Conservation (phyloP, 2,113 vertebrate genomes). For the Onychorhynchus coronatus region DNA sequence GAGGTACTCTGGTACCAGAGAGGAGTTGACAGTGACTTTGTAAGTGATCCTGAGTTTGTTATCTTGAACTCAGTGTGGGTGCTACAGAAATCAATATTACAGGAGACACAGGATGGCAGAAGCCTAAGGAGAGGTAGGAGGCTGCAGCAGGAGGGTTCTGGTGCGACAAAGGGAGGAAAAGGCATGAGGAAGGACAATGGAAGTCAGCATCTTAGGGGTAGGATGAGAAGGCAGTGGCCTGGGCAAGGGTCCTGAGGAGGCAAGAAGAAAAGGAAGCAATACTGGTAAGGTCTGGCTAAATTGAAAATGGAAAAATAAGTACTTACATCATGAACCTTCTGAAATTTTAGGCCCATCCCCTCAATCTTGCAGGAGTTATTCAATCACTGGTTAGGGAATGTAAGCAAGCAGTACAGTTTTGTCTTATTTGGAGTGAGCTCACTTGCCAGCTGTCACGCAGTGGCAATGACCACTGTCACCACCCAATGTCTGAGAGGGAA, state of each 20-base stretch:
- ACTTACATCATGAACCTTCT: neutral
- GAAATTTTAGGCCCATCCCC: neutral
- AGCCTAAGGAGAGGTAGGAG: neutral
- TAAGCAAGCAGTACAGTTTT: neutral
- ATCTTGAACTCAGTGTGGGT: fast-evolving
- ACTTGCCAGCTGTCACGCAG: neutral
- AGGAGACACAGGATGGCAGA: neutral
- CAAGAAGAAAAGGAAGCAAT: neutral
- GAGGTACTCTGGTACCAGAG: neutral
- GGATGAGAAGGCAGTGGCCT: neutral
- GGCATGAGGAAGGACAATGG: fast-evolving
- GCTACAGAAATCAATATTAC: neutral
- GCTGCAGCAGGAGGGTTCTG: neutral
- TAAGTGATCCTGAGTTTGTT: neutral
- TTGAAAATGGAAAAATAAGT: neutral
- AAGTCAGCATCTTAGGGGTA: neutral
- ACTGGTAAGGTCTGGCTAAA: neutral
- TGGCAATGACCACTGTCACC: neutral
- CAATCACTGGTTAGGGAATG: neutral
- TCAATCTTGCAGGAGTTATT: neutral
- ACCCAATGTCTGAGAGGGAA: fast-evolving
- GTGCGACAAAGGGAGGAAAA: neutral
- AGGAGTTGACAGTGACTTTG: neutral
- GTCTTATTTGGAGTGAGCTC: neutral
- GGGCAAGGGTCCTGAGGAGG: neutral